Base-by-base conservation (phyloP, 1,140 invertebrate species). In the Drusus annulatus region DNA sequence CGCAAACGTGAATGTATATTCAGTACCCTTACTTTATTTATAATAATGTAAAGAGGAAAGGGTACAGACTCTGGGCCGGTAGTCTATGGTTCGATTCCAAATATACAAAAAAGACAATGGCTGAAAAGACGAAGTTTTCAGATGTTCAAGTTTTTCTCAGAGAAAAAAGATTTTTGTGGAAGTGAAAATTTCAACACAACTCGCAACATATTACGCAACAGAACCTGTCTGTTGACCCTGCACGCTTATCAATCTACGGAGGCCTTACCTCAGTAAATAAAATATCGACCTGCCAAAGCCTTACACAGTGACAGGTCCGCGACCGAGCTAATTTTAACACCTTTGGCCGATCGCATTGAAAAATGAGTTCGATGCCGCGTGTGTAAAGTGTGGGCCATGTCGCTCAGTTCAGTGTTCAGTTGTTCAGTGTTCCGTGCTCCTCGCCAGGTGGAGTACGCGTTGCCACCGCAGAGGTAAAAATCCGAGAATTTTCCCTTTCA, bases 371-470 rank as follows among this genome's bases (percentile, higher is more conserved):
- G 62, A 58, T 56, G 76, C 60, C 75, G 76, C 63, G 15, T 69
- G 63, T 31, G n/a, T 71, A 36, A 79, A 56, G 65, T 25, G 21
- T 45, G 65, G 50, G 10, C 36, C 62, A 52, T 68, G 69, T 56
- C 13, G 17, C 21, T 69, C 36, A 10, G 36, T 45, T 45, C 36
- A 13, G 36, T 68, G 16, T 31, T 56, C 76, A 50, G 45, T 80
- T 62, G 56, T 21, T 79, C 36, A 45, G 80, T 81, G 52, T 81
- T n/a, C 31, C 65, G 75, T 74, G 80, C 65, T 62, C 28, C 76
- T 81, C 75, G 75, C 25, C 68, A 75, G 62, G 74, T 73, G 56
- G 63, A 21, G 75, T 50, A 81, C 80, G 80, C 76, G 75, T 74
- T 28, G 10, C 15, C 8, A 45, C n/a, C 31, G 21, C 23, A 10